These are phyloP conservation scores for Urocyon cinereoargenteus DNA, from an alignment of 2,797 vertebrate genomes.

Conservation along the genomic window DNA sequence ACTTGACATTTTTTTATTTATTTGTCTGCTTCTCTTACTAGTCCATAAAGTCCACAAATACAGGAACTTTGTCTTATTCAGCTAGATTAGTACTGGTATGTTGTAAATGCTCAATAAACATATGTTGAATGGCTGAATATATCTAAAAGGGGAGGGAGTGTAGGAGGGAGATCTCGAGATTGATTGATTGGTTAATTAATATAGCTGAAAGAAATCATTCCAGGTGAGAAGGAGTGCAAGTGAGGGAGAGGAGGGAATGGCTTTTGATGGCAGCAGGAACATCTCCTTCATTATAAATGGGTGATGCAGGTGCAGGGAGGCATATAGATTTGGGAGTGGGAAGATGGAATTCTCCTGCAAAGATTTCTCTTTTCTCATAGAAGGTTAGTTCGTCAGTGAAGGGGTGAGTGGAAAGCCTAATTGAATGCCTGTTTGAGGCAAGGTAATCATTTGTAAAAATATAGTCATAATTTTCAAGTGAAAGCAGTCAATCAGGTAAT, in stretches of 20 bases:
- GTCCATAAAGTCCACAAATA: background rate
- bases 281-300: background rate
- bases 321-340: background rate
- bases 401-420: background rate
- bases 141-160: background rate
- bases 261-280: background rate
- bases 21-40: slow-evolving; percentile 27
- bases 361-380: slow-evolving; percentile 29
- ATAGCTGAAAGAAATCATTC: slow-evolving; percentile 39
- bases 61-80: slow-evolving; percentile 21
- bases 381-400: background rate
- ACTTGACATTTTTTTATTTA: slow-evolving; percentile 53
- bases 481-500: background rate
- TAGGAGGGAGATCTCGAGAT: background rate
- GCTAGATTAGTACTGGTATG: background rate
- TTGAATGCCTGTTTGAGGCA: background rate
- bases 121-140: background rate
- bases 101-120: slow-evolving; percentile 11
- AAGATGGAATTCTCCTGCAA: slow-evolving; percentile 27
- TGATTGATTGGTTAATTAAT: background rate
- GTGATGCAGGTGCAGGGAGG: background rate
- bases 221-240: background rate
- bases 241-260: background rate
- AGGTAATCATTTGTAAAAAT: background rate
- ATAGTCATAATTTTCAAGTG: background rate